Base-by-base conservation (phyloP, 2,888 invertebrate genomes). In the Heliconius ismenius region DNA sequence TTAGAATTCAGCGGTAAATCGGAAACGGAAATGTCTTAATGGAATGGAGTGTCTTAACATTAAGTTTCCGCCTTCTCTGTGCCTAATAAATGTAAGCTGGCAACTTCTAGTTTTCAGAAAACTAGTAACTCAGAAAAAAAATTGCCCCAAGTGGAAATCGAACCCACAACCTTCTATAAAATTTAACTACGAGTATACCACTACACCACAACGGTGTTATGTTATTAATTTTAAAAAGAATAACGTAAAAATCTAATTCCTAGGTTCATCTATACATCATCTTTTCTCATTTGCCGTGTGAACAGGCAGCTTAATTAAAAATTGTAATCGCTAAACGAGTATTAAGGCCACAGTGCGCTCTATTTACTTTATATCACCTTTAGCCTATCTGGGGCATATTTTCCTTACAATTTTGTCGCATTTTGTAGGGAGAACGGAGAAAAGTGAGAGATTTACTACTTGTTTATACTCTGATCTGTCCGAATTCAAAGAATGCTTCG, bases 251-350 rank as follows among this genome's bases (percentile, higher is more conserved):
- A 39, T 15, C 21, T 24, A 28, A 54, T 32, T 11, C 10, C 54
- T n/a, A 69, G 49, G 2, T n/a, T 13, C 54, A 69, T 58, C 60
- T 68, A 28, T 39, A 28, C 67, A 67, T 3, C 63, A 54, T 43
- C 73, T 73, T 70, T 65, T 64, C 78, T 76, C 78, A 78, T 77
- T 78, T 77, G 62, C 76, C 79, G 78, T 74, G 70, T 80, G 76
- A 78, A 78, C 75, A 78, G 74, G 73, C 78, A 68, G 65, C 65
- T 69, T 78, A 74, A 79, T 79, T 79, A 79, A 79, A 78, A 79
- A 78, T 65, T 77, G 64, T 54, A 69, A 75, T 64, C 75, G 73
- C 63, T 58, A n/a, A 68, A 49, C 79, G 62, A 28, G 73, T 79
- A 79, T 74, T 76, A 67, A 54, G 26, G 74, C 58, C 36, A 60